Evolutionary conservation across 2,113 vertebrate species (phyloP).

Genomic region (Equus quagga): DNA sequence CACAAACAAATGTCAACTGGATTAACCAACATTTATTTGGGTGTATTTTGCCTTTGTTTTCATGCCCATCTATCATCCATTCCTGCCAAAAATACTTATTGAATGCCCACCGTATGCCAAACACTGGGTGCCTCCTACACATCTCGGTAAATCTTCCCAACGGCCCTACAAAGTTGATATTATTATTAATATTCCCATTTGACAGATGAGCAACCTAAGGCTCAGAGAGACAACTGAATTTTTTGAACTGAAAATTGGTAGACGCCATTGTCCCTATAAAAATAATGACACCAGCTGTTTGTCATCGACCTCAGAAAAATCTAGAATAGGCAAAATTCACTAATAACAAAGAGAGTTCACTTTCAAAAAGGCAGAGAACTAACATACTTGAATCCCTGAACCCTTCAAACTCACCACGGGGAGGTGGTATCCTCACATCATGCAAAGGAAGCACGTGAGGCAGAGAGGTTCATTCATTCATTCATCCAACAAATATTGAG

Average conservation of each 20-base stretch:
- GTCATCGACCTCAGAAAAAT: conserved; percentile 21
- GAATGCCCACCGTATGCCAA: neutral
- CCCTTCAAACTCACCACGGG: neutral
- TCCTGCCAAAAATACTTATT: neutral
- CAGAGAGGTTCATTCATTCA: neutral
- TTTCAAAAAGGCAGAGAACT: conserved; percentile 6
- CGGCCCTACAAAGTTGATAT: neutral
- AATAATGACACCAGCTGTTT: neutral
- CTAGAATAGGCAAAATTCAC: neutral
- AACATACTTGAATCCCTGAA: neutral
- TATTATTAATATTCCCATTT: neutral
- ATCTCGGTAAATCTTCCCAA: neutral
- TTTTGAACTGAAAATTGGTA: neutral
- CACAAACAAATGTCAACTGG: neutral
- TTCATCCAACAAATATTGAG: neutral
- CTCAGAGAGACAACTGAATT: neutral
- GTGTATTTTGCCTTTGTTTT: neutral
- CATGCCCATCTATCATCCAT: neutral
- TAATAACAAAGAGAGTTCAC: neutral
- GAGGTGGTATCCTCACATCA: neutral
- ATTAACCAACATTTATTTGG: neutral
- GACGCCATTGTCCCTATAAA: neutral
- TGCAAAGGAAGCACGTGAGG: neutral
- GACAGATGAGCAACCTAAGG: neutral
- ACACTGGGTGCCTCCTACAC: neutral